Conservation (phyloP, 2,888 invertebrate genomes). For the Parascotia fuliginaria region DNA sequence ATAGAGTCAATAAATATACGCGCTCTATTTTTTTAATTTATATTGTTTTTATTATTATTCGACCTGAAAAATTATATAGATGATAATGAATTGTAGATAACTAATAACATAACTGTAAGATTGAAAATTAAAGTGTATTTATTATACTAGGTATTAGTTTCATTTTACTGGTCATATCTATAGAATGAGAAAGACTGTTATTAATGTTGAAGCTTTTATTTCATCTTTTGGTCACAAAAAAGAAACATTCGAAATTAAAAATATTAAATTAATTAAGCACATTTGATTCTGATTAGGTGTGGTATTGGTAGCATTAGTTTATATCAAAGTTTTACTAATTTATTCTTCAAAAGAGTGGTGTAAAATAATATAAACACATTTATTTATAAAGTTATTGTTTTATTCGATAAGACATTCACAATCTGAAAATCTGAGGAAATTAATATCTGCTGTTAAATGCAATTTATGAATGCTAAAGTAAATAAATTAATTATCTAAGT, state of each 20-base stretch:
- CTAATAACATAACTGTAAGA: neutral
- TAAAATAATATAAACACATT: conserved; percentile 29
- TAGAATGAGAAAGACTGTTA: conserved; percentile 1
- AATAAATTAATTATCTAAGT: conserved; percentile 79
- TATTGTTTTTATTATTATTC: no score
- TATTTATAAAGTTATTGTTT: conserved; percentile 76
- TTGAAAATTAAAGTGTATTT: neutral
- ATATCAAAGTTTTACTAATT: neutral
- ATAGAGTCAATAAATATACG: no score
- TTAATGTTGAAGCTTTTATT: conserved; percentile 7
- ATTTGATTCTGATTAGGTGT: neutral
- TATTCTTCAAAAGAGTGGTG: neutral
- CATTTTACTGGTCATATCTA: neutral
- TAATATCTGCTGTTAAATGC: conserved; percentile 78
- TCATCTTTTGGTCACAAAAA: conserved; percentile 5
- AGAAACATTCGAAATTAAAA: neutral
- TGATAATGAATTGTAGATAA: neutral
- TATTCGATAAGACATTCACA: conserved; percentile 82
- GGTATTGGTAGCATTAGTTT: neutral
- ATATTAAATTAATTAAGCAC: neutral
- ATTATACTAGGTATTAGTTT: neutral
- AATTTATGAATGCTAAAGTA: conserved; percentile 77
- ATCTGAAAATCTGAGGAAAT: conserved; percentile 77
- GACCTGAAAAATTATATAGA: no score
- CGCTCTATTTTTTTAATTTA: no score